Base-by-base conservation (phyloP, 2,888 invertebrate species). In the Hyposoter dolosus region DNA sequence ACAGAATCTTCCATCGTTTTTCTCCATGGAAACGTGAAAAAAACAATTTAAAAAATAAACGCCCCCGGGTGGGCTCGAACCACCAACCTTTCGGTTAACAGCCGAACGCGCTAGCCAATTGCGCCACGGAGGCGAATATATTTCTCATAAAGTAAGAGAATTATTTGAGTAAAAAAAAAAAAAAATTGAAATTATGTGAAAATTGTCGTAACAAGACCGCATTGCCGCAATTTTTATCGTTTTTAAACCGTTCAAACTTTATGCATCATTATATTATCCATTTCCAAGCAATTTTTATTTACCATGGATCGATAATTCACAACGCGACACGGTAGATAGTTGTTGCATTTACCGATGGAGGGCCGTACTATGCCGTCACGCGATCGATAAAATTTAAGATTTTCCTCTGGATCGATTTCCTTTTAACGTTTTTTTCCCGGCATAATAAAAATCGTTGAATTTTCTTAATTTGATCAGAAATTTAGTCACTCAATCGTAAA, bases 21-120 rank as follows among this genome's bases (percentile, higher is more conserved):
- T 12, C 12, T 23, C 5, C 23, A 12, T 6, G 17, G 45, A 19
- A 15, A 28, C 35, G 4, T 40, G 12, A 72, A 63, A n/a, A 63
- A 80, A 85, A 83, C 28, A 78, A 65, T 45, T n/a, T 17, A 75
- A 87, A 95, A 94, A 93, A 91, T 83, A 81, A 77, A 0, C 97
- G 97, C 97, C 97, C 97, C 97, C 97, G 97, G 98, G 98, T 98
- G 98, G 98, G 96, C 97, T 98, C 97, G 98, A 98, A 98, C 98
- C 98, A 98, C 98, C 98, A 98, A 98, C 98, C 98, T 98, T 98
- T 98, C 98, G 98, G 98, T 98, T 98, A 98, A 98, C 98, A 98
- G 98, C 98, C 98, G 98, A 98, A 98, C 98, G 98, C 98, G 98
- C 98, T 98, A 98, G 96, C 98, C 98, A 94, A 97, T 98, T 98